A percentile compares a stretch with the other conserved stretches of the same genome.
These are phyloP conservation scores for Rosalia funebris DNA, from an alignment of 2,888 invertebrate species.

Conservation along the genomic window DNA sequence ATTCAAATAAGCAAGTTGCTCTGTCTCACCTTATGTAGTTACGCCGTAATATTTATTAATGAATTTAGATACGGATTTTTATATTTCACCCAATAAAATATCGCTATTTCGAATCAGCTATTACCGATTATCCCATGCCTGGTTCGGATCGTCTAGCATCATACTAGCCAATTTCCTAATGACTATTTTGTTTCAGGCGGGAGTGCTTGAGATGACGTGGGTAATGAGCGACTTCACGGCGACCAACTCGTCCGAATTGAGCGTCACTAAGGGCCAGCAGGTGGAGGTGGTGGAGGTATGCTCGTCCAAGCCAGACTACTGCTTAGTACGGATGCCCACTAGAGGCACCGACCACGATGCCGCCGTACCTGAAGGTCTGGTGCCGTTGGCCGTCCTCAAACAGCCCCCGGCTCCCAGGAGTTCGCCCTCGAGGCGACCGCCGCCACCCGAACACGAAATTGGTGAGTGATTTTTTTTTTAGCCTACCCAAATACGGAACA, in stretches of 20 bases:
- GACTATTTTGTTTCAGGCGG: slow-evolving; percentile 74
- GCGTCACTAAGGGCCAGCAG: slow-evolving; percentile 90
- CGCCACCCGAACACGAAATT: slow-evolving; percentile 32
- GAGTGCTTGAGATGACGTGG: slow-evolving; percentile 90
- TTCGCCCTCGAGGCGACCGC: slow-evolving; percentile 67
- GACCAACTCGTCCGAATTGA: slow-evolving; percentile 80
- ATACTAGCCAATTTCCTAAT: no score
- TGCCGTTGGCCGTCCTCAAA: slow-evolving; percentile 81
- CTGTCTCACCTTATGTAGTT: no score
- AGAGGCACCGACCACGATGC: slow-evolving; percentile 52
- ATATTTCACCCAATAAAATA: no score
- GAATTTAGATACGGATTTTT: no score
- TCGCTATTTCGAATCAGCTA: no score
- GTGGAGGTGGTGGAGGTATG: slow-evolving; percentile 90
- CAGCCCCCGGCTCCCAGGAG: slow-evolving; percentile 71
- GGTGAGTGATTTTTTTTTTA: slow-evolving; percentile 25
- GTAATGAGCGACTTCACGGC: slow-evolving; percentile 89
- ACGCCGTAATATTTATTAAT: no score
- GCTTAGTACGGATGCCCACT: slow-evolving; percentile 73
- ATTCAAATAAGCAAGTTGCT: no score
- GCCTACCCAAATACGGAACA: not conserved
- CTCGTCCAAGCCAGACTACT: slow-evolving; percentile 74
- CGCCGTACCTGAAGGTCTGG: slow-evolving; percentile 80
- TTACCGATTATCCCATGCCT: no score
- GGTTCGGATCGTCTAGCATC: no score